A percentile compares a stretch with the other conserved stretches of the same genome.
Evolutionary conservation across 2,797 vertebrate species (phyloP).

Genomic region (Limosa lapponica): DNA sequence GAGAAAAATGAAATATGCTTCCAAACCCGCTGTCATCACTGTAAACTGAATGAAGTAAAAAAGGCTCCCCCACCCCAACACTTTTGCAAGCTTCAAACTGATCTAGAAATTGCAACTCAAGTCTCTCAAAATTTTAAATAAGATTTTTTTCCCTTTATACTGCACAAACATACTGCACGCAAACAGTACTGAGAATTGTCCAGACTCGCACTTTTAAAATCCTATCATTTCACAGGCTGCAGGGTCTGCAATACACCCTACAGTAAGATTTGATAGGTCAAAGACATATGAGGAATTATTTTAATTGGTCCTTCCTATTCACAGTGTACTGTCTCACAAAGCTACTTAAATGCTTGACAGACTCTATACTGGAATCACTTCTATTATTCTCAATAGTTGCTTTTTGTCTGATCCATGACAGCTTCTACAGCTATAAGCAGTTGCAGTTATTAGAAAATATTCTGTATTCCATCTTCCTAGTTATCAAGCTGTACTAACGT

Average conservation of each 20-base stretch:
- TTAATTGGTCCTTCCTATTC: background rate
- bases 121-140: background rate
- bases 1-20: background rate
- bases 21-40: background rate
- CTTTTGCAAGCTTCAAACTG: background rate
- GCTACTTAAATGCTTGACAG: background rate
- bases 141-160: background rate
- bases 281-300: background rate
- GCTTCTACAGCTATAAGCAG: background rate
- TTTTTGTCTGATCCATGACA: background rate
- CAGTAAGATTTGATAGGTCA: background rate
- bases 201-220: background rate
- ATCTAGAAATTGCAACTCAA: background rate
- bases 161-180: background rate
- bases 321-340: background rate
- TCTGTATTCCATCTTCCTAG: background rate
- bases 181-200: background rate
- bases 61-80: background rate
- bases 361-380: background rate
- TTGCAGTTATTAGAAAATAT: background rate
- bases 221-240: rapidly evolving
- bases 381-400: background rate
- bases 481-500: background rate
- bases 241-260: background rate
- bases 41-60: background rate